Evolutionary conservation across 1,140 invertebrate genomes (phyloP).

Genomic region (Sycophila sp.): DNA sequence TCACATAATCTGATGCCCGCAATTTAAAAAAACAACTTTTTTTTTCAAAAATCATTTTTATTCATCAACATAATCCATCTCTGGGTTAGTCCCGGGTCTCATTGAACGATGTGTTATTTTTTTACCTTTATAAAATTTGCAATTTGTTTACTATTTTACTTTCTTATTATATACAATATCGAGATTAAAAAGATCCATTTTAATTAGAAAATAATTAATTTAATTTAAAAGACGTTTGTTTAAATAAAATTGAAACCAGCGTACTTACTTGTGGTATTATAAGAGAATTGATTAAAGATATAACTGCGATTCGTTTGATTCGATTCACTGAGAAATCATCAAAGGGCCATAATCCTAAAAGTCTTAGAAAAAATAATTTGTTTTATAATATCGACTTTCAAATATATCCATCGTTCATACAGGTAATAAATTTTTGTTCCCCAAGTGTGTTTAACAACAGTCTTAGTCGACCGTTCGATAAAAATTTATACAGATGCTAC

Average conservation of each 20-base stretch:
- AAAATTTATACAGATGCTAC: not conserved
- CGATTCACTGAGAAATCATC: not conserved
- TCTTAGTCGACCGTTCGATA: not conserved
- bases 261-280: conserved; percentile 3
- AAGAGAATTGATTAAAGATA: not conserved
- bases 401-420: not conserved
- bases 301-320: not conserved
- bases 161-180: no score
- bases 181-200: no score
- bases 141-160: no score
- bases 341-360: not conserved
- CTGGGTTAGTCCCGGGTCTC: no score
- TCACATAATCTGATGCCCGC: no score
- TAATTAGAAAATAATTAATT: no score
- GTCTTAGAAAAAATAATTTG: not conserved
- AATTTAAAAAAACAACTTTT: no score
- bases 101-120: no score
- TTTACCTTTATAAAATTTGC: no score
- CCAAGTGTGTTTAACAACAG: not conserved
- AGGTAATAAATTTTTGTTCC: not conserved
- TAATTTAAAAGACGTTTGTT: not conserved
- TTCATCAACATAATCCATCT: no score
- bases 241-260: no score
- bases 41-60: no score
- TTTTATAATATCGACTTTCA: not conserved